Conservation (phyloP, 2,113 vertebrate species). For the Hassar affinis region DNA sequence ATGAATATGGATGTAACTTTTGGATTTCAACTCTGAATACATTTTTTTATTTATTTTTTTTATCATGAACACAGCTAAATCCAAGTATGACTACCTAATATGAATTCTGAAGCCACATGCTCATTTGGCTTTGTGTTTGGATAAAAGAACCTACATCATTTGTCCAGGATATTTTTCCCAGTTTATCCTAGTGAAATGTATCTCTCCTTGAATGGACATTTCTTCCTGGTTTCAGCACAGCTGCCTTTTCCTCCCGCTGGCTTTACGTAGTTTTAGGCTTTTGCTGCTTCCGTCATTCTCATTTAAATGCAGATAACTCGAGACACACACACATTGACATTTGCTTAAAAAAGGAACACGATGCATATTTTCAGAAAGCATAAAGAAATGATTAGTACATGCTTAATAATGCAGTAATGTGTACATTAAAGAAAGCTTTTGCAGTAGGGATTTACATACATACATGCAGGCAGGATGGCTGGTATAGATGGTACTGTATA, state of each 20-base stretch:
- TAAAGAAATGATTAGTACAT: neutral
- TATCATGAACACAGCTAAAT: neutral
- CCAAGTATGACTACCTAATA: neutral
- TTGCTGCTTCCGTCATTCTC: constrained; percentile 19
- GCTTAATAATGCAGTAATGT: neutral
- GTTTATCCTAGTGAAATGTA: neutral
- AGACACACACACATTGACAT: neutral
- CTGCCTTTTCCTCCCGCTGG: constrained; percentile 23
- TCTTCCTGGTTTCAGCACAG: neutral
- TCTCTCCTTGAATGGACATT: neutral
- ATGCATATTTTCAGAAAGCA: neutral
- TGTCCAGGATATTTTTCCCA: neutral
- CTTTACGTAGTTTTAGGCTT: constrained; percentile 35
- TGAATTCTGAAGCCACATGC: neutral
- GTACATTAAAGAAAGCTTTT: neutral
- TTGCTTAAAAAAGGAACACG: neutral
- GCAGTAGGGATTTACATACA: neutral
- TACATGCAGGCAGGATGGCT: neutral
- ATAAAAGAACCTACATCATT: neutral
- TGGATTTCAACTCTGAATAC: neutral
- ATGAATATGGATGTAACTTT: neutral
- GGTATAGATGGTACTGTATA: neutral
- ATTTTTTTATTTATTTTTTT: neutral
- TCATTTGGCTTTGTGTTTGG: neutral
- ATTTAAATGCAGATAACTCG: neutral